phyloP scores from a whole-genome alignment of 2,797 vertebrate genomes.

The Diglossa cyanea region DNA sequence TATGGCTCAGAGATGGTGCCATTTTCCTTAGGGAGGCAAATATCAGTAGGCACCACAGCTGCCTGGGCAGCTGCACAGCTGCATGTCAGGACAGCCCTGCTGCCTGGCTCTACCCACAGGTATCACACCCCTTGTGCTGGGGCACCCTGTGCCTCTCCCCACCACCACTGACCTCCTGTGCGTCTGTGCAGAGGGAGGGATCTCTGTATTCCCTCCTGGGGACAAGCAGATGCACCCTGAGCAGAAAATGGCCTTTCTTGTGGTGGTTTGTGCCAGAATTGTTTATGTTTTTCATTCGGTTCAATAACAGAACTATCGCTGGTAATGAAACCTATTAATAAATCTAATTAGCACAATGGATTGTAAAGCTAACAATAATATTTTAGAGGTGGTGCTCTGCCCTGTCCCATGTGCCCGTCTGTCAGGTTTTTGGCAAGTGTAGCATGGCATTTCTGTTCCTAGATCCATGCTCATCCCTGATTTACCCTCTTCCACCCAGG shows the following conservation, averaged over 20 bases:
- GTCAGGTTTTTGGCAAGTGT: neutral
- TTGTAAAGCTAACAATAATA: too few species aligned
- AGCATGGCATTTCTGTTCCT: neutral
- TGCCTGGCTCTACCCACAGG: accelerated
- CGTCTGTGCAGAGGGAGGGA: neutral
- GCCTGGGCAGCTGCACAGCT: neutral
- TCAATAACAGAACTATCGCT: too few species aligned
- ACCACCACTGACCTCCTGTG: accelerated
- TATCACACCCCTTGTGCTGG: accelerated
- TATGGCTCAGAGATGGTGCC: neutral
- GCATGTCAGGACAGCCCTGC: neutral
- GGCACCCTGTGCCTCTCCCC: neutral
- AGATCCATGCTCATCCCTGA: neutral
- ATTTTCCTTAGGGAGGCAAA: neutral
- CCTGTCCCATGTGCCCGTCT: neutral
- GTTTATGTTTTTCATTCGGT: too few species aligned
- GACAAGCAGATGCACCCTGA: accelerated
- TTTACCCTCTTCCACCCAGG: neutral
- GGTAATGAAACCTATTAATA: too few species aligned
- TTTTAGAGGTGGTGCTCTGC: neutral
- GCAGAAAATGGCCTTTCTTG: neutral
- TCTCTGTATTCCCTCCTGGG: neutral
- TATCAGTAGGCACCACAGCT: accelerated
- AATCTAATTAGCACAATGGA: too few species aligned
- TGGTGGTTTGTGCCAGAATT: too few species aligned